A percentile compares a stretch with the other conserved stretches of the same genome.
These are phyloP conservation scores for Zosterops lateralis DNA, from an alignment of 2,113 vertebrate genomes.

Conservation along the genomic window DNA sequence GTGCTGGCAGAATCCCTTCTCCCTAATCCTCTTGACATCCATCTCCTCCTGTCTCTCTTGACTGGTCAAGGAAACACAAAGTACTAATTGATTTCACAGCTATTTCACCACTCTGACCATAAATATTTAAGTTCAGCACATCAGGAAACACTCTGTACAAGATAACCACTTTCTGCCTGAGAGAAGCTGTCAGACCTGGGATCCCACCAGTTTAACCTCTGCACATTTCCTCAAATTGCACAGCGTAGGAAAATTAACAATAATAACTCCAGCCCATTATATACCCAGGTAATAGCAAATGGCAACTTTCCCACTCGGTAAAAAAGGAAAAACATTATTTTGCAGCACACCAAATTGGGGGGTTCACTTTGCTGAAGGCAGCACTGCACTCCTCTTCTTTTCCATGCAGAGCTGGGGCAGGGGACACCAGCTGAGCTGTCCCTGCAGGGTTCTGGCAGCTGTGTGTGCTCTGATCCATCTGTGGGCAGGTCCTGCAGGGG, in stretches of 20 bases:
- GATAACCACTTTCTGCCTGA: conserved; percentile 17
- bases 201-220: background rate
- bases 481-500: background rate
- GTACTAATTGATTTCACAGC: conserved; percentile 56
- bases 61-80: conserved; percentile 8
- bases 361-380: background rate
- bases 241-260: background rate
- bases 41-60: background rate
- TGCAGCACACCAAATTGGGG: background rate
- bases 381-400: background rate
- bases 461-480: accelerated
- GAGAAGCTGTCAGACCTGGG: background rate
- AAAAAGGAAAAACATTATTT: background rate
- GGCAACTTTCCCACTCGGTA: background rate
- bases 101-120: conserved; percentile 10
- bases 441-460: background rate
- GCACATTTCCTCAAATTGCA: background rate
- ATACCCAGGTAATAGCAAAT: background rate
- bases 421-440: background rate
- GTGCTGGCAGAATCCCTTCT: background rate
- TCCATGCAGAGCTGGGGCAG: accelerated
- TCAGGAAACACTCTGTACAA: background rate
- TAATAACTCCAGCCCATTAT: background rate
- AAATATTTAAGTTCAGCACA: conserved; percentile 36
- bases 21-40: background rate